Conservation (phyloP, 2,888 invertebrate species). For the Tipula confusa region DNA sequence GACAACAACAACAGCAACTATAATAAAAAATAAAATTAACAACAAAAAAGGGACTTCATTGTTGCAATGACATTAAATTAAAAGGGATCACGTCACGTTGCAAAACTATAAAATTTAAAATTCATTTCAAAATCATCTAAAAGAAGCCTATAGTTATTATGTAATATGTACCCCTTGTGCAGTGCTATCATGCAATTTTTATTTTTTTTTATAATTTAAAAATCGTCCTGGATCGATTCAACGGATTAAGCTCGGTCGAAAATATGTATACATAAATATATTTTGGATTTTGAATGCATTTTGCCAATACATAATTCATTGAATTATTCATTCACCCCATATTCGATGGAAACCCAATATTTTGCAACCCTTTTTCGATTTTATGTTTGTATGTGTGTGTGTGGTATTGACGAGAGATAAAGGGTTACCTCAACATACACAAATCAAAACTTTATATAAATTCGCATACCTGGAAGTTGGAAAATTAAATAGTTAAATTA, state of each 20-base stretch:
- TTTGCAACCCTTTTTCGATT: neutral
- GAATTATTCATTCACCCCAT: neutral
- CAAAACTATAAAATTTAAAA: neutral
- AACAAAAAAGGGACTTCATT: neutral
- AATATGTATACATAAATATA: too few species aligned
- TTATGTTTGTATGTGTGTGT: neutral
- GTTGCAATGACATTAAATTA: constrained; percentile 25
- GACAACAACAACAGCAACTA: neutral
- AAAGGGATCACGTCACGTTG: neutral
- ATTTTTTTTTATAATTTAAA: neutral
- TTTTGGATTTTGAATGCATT: neutral
- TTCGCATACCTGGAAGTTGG: neutral
- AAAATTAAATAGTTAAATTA: neutral
- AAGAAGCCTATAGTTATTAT: neutral
- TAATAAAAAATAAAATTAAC: neutral
- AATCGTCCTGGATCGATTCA: constrained; percentile 14
- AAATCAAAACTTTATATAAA: neutral
- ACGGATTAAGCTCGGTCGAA: neutral
- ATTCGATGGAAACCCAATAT: neutral
- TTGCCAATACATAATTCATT: neutral
- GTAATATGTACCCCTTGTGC: neutral
- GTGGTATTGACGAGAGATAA: neutral
- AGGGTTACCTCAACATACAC: neutral
- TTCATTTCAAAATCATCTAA: neutral
- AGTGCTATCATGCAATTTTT: neutral